phyloP scores from a whole-genome alignment of 2,797 vertebrate species.

The Triplophysa yarkandensis region DNA sequence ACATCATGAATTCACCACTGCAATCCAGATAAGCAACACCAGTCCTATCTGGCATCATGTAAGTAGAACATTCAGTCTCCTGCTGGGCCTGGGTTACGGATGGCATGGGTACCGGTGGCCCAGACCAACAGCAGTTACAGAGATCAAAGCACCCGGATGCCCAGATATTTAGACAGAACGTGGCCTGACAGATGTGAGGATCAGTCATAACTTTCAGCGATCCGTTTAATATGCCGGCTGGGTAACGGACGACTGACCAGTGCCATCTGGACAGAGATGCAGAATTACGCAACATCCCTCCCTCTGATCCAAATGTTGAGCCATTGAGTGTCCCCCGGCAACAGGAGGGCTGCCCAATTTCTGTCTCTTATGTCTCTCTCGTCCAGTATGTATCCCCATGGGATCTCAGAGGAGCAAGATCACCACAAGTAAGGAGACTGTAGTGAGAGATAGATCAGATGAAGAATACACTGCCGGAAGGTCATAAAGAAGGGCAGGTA shows the following conservation, averaged over 20 bases:
- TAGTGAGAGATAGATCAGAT: conserved; percentile 23
- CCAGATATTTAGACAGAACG: conserved; percentile 5
- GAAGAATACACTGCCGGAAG: conserved; percentile 3
- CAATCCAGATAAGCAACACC: not conserved
- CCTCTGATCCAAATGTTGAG: conserved; percentile 16
- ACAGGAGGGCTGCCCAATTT: conserved; percentile 48
- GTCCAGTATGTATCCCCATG: not conserved
- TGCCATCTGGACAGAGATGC: conserved; percentile 74
- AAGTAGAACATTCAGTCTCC: not conserved
- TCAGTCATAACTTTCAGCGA: conserved; percentile 75
- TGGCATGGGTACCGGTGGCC: conserved; percentile 43
- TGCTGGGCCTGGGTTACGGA: conserved; percentile 19
- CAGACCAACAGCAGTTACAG: conserved; percentile 30
- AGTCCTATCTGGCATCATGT: conserved; percentile 21
- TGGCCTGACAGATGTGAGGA: conserved; percentile 48
- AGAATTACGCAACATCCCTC: conserved; percentile 11
- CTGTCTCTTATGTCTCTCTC: conserved; percentile 1
- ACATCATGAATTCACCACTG: conserved; percentile 1
- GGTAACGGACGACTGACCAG: conserved; percentile 74
- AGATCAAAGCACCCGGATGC: conserved; percentile 53
- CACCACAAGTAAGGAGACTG: conserved; percentile 10
- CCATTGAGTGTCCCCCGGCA: conserved; percentile 39
- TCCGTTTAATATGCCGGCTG: conserved; percentile 73
- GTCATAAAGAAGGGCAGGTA: conserved; percentile 9
- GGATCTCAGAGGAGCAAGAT: conserved; percentile 18